phyloP scores from a whole-genome alignment of 2,113 vertebrate species.

The crab-eating macaque (Macaca fascicularis) region DNA sequence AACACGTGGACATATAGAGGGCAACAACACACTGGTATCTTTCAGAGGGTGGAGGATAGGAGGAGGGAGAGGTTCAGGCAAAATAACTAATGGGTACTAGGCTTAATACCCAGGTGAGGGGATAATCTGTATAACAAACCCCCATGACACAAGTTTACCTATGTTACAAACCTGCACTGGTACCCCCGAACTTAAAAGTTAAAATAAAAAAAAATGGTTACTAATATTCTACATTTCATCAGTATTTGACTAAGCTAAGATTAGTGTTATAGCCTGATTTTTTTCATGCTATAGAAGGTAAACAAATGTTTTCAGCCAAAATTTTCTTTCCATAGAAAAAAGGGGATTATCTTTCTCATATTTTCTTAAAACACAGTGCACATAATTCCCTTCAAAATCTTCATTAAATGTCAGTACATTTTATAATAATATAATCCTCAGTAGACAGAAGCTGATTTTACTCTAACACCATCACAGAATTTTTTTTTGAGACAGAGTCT shows the following conservation, averaged over 20 bases:
- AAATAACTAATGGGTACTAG: too few relatives aligned
- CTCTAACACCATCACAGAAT: neutral
- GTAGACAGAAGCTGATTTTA: neutral
- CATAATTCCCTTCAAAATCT: neutral
- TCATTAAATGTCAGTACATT: neutral
- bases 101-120: too few relatives aligned
- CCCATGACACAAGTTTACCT: too few relatives aligned
- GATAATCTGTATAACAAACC: too few relatives aligned
- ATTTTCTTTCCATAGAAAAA: neutral
- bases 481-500: neutral
- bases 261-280: neutral
- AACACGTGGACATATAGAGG: too few relatives aligned
- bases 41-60: too few relatives aligned
- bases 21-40: too few relatives aligned
- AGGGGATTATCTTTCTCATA: neutral
- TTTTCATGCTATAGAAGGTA: neutral
- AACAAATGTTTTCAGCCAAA: neutral
- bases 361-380: neutral
- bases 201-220: neutral
- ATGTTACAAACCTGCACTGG: too few relatives aligned
- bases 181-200: too few relatives aligned
- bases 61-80: too few relatives aligned
- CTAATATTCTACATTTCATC: neutral
- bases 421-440: neutral
- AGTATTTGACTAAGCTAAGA: neutral